Evolutionary conservation across 2,888 invertebrate genomes (phyloP).

Genomic region (Yponomeuta evonymella): DNA sequence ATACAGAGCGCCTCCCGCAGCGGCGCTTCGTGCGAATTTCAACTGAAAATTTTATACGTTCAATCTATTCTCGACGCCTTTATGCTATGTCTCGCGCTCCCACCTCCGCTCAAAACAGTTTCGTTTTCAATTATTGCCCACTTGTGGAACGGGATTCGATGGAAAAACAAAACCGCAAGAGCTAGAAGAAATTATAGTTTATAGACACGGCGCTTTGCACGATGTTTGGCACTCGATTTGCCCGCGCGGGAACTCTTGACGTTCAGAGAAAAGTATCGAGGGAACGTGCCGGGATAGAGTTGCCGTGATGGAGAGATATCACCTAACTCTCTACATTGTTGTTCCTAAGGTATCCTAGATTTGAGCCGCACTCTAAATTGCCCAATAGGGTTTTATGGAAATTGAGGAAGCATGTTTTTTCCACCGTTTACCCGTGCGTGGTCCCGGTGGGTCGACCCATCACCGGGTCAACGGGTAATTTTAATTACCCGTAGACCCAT

Average conservation of each 20-base stretch:
- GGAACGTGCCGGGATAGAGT: slow-evolving; percentile 62
- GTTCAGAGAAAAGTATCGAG: slow-evolving; percentile 71
- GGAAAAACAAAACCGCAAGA: slow-evolving; percentile 65
- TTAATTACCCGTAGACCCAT: no score
- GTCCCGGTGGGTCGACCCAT: no score
- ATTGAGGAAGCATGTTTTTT: no score
- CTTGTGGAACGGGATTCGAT: slow-evolving; percentile 71
- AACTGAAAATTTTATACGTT: slow-evolving; percentile 75
- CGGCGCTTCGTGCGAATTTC: slow-evolving; percentile 71
- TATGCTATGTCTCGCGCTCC: slow-evolving; percentile 70
- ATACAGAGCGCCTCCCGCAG: slow-evolving; percentile 70
- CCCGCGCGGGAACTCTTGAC: slow-evolving; percentile 63
- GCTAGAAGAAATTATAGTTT: slow-evolving; percentile 72
- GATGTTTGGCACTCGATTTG: slow-evolving; percentile 72
- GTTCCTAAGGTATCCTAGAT: not conserved
- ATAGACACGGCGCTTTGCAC: slow-evolving; percentile 68
- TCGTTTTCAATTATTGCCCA: slow-evolving; percentile 77
- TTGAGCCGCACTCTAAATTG: not conserved
- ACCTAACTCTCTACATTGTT: slow-evolving; percentile 24
- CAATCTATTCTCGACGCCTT: slow-evolving; percentile 74
- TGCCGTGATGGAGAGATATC: slow-evolving; percentile 33
- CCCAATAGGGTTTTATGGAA: no score
- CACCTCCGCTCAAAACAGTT: slow-evolving; percentile 67
- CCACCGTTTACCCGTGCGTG: no score
- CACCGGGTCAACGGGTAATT: no score